Evolutionary conservation across 2,113 vertebrate genomes (phyloP).

Genomic region (Austrofundulus limnaeus): DNA sequence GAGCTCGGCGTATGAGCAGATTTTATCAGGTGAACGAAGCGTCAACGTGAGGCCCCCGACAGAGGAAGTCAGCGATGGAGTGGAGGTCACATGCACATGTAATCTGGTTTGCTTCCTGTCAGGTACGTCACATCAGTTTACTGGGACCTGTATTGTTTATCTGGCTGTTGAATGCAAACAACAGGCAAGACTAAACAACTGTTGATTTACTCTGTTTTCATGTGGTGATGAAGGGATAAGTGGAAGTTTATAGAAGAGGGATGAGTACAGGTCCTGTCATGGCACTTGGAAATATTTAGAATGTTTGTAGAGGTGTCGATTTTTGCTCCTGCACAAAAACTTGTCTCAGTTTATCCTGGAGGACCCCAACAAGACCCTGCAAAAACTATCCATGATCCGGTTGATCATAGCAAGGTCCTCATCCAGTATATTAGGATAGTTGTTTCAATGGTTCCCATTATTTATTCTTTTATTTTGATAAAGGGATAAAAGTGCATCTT

Average conservation of each 20-base stretch:
- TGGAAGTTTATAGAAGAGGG: conserved; percentile 8
- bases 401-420: too few species aligned
- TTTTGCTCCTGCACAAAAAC: too few species aligned
- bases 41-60: conserved; percentile 3
- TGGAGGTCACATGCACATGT: conserved; percentile 42
- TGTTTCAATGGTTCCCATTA: too few species aligned
- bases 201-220: conserved; percentile 28
- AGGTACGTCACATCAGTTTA: background rate
- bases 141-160: conserved; percentile 22
- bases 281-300: background rate
- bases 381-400: too few species aligned
- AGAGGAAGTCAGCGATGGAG: conserved; percentile 6
- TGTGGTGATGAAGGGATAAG: conserved; percentile 19
- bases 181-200: conserved; percentile 2
- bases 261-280: background rate
- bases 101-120: conserved; percentile 31
- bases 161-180: conserved; percentile 11
- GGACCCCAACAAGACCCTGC: too few species aligned
- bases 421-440: too few species aligned
- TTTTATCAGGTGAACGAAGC: conserved; percentile 50
- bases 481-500: too few species aligned
- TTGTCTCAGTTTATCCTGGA: too few species aligned
- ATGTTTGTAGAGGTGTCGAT: background rate
- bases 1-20: conserved; percentile 11
- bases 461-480: too few species aligned